Evolutionary conservation across 2,113 vertebrate species (phyloP), one percentile per base, ranked within the genome.

Genomic region (Aplodontia rufa): DNA sequence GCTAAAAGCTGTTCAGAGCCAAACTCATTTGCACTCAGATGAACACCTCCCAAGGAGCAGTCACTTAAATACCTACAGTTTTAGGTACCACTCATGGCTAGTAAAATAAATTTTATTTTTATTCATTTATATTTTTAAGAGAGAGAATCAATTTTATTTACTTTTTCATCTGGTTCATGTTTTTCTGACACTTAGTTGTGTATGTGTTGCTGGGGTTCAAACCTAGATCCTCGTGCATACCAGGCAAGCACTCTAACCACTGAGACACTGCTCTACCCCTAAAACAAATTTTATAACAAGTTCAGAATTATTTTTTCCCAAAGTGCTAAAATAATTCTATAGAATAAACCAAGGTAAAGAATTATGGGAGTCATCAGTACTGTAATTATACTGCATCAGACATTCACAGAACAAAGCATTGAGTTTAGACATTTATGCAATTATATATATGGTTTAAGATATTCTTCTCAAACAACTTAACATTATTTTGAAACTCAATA

Each of bases 21-120:
- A 98, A 92, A 97, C 97, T 97, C 98, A 98, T 98, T 98, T 98
- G 98, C 98, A 98, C 98, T 98, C 94, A 96, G 98, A 97, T 97
- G 97, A 98, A 98, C 97, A 98, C 97, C 97, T 98, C 97, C 98
- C 94, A 97, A 97, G 97, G 98, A 98, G 96, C 91, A 96, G 97
- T 98, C 97, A 94, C 85, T 71, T 97, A 98, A 98, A 98, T 98
- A 98, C 95, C 94, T 98, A 89, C 92, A 98, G 1, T 0, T 96
- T 97, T 95, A 97, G 96, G 97, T 97, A 91, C 86, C 97, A 95
- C 93, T 95, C 97, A 72, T 5, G 74, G 92, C 89, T 96, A 93
- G 20, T 96, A 96, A 98, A 95, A 66, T 89, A 97, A 97, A 95
- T 97, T 93, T 91, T 96, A 74, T 66, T n/a, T n/a, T n/a, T n/a